These are phyloP conservation scores for Riparia riparia DNA, from an alignment of 2,113 vertebrate species.

Conservation along the genomic window DNA sequence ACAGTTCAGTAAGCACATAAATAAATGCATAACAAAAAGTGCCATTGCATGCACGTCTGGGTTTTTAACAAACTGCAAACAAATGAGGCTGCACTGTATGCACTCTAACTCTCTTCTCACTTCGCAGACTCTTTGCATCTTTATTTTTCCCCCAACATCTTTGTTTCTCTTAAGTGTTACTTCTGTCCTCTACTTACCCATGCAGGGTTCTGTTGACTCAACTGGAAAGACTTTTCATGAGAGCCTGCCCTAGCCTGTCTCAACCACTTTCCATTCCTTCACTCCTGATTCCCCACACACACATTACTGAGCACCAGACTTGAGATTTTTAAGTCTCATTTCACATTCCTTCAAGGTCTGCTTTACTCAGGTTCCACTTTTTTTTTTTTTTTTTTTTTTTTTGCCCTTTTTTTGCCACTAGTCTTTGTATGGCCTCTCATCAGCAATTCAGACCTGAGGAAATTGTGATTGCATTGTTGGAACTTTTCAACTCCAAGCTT, in stretches of 20 bases:
- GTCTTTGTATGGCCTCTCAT: constrained; percentile 51
- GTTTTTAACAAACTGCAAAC: constrained; percentile 32
- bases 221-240: background rate
- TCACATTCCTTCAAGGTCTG: constrained; percentile 56
- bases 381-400: background rate
- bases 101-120: background rate
- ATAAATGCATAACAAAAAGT: background rate
- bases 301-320: constrained; percentile 1
- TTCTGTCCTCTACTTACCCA: background rate
- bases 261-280: background rate
- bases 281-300: constrained; percentile 1
- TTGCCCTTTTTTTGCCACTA: background rate
- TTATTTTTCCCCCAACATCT: background rate
- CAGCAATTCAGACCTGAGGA: constrained; percentile 67
- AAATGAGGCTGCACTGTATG: constrained; percentile 1
- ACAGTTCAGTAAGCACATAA: constrained; percentile 24
- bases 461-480: constrained; percentile 46
- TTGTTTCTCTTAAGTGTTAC: background rate
- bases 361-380: background rate
- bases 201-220: constrained; percentile 3
- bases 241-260: background rate
- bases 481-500: constrained; percentile 64
- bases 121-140: constrained; percentile 22
- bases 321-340: constrained; percentile 60
- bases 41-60: background rate